Evolutionary conservation across 2,797 vertebrate species (phyloP), one percentile per base, ranked within the genome.

Genomic region (Hippoglossus hippoglossus): DNA sequence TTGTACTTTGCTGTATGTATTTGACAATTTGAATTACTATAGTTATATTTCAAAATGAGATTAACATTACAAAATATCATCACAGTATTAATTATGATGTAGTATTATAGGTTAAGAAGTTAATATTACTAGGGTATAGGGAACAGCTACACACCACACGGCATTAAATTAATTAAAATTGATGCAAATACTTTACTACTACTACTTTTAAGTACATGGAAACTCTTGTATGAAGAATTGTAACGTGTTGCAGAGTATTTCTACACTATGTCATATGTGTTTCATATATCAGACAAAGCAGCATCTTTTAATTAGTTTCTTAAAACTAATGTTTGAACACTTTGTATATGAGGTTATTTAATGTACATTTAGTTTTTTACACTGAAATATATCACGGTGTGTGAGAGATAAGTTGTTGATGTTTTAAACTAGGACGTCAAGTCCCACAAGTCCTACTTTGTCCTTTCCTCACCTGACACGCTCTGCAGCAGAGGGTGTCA

Each of bases 381-480:
- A 44, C 12, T 44, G 13, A 44, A 44, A 15, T 16, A 44, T 44
- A 44, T 1, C 41, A 44, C 1, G 44, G 44, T 19, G 24, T 46
- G 19, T 34, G 4, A 52, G 50, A 9, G 22, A 63, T 5, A 12
- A 7, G 44, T 18, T 44, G 5, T 16, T 44, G 6, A 7, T 21
- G 6, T 24, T 56, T 39, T 6, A 41, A 8, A 51, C 22, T 19
- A 9, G 2, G 19, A 13, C 11, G 8, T 12, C 2, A 15, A n/a
- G 31, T 24, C 31, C 46, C 24, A 7, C 0, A 18, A 6, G n/a
- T 21, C 47, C 47, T 49, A 3, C 47, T 21, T 21, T 58, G 25
- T 19, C 21, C 16, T 63, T 59, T 71, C 6, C 3, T 44, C 19
- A 25, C 16, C 24, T 70, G 61, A 78, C 62, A 80, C 63, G 70